Conservation (phyloP, 2,888 invertebrate genomes). For the Timandra comae region DNA sequence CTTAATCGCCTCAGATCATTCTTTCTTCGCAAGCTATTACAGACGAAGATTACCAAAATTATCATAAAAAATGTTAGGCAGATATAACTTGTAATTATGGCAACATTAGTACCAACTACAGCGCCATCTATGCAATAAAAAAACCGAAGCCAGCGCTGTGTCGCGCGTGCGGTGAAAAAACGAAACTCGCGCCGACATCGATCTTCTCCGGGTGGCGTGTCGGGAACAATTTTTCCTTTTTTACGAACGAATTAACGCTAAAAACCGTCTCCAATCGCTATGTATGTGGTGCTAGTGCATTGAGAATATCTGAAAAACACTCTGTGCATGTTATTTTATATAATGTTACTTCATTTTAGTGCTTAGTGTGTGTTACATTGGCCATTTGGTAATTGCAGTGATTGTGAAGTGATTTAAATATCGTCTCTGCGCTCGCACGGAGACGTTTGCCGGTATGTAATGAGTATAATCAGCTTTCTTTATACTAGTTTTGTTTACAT, state of each 20-base stretch:
- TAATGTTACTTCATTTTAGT: conserved; percentile 60
- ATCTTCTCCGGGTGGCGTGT: conserved; percentile 64
- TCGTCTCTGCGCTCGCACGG: conserved; percentile 42
- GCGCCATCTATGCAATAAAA: conserved; percentile 43
- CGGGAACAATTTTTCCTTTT: conserved; percentile 41
- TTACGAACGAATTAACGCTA: conserved; percentile 61
- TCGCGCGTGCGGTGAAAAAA: conserved; percentile 37
- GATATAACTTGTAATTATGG: too few species aligned
- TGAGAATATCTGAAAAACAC: conserved; percentile 48
- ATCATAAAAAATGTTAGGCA: too few species aligned
- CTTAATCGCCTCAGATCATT: too few species aligned
- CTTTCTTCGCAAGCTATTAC: too few species aligned
- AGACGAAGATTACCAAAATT: too few species aligned
- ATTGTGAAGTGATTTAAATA: conserved; percentile 55
- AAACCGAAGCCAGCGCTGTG: conserved; percentile 37
- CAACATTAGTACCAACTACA: conserved; percentile 25
- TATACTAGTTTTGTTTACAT: conserved; percentile 36
- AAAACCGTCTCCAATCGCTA: conserved; percentile 56
- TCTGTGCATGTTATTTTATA: conserved; percentile 59
- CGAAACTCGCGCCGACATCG: conserved; percentile 65
- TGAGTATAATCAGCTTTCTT: conserved; percentile 38
- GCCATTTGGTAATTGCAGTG: conserved; percentile 41
- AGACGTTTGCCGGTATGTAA: conserved; percentile 60
- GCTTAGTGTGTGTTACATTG: conserved; percentile 65
- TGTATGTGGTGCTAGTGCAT: conserved; percentile 70